Evolutionary conservation across 2,888 invertebrate genomes (phyloP).

Genomic region (Catonia carolina): DNA sequence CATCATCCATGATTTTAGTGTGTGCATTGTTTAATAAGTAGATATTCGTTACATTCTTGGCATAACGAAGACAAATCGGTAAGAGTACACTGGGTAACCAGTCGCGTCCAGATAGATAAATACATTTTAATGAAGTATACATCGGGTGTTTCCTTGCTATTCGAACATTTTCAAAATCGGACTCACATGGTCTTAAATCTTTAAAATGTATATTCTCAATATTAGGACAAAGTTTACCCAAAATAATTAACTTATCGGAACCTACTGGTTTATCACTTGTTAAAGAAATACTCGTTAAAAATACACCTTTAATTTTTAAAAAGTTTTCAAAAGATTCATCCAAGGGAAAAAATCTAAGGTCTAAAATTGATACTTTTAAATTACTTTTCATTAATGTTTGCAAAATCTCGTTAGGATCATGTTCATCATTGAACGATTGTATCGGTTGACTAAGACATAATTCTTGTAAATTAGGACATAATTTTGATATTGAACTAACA

Average conservation of each 20-base stretch:
- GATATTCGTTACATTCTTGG: no score
- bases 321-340: background rate
- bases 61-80: no score
- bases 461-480: constrained; percentile 1
- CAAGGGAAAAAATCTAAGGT: background rate
- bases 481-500: background rate
- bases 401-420: background rate
- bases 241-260: background rate
- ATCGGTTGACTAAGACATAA: background rate
- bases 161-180: no score
- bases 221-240: background rate
- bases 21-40: no score
- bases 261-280: background rate
- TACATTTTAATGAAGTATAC: no score
- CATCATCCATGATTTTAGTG: no score
- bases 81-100: no score
- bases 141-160: no score
- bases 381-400: background rate
- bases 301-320: background rate
- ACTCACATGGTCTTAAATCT: no score
- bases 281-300: background rate
- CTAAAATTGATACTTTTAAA: background rate
- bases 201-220: background rate
- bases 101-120: no score
- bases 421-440: background rate